Conservation (phyloP, 2,797 vertebrate genomes). For the Lates japonicus region DNA sequence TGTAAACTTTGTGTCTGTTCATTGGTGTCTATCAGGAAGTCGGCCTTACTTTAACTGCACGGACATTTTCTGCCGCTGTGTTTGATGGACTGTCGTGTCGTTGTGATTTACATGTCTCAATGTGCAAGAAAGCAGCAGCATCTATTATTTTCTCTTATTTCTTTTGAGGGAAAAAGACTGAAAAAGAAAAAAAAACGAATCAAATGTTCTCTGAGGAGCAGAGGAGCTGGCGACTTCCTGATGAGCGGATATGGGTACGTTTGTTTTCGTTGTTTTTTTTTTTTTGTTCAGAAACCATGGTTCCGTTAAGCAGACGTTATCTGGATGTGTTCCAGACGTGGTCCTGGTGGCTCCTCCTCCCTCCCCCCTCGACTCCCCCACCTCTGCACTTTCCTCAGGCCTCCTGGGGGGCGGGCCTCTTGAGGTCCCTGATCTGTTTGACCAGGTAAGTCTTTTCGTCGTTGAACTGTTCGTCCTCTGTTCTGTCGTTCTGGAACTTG, state of each 20-base stretch:
- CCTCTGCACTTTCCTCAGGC: slow-evolving; percentile 81
- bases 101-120: slow-evolving; percentile 84
- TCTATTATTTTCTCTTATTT: slow-evolving; percentile 82
- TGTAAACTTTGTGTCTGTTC: slow-evolving; percentile 54
- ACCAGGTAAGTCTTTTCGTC: slow-evolving; percentile 99
- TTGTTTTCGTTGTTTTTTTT: slow-evolving; percentile 81
- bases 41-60: slow-evolving; percentile 68
- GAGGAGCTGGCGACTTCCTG: slow-evolving; percentile 91
- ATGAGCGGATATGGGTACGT: slow-evolving; percentile 84
- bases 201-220: slow-evolving; percentile 91
- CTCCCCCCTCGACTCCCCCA: not conserved
- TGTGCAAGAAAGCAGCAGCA: slow-evolving; percentile 94
- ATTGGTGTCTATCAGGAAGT: slow-evolving; percentile 68
- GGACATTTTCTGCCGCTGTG: slow-evolving; percentile 73
- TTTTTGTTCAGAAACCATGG: slow-evolving; percentile 81
- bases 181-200: slow-evolving; percentile 82
- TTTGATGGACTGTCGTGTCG: slow-evolving; percentile 86
- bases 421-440: slow-evolving; percentile 99
- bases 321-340: slow-evolving; percentile 69
- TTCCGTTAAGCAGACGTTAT: slow-evolving; percentile 81
- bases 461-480: slow-evolving; percentile 97
- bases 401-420: slow-evolving; percentile 95
- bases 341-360: slow-evolving; percentile 66
- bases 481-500: slow-evolving; percentile 98
- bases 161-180: slow-evolving; percentile 62